phyloP scores from a whole-genome alignment of 1,140 invertebrate species.

The Asbolus verrucosus region DNA sequence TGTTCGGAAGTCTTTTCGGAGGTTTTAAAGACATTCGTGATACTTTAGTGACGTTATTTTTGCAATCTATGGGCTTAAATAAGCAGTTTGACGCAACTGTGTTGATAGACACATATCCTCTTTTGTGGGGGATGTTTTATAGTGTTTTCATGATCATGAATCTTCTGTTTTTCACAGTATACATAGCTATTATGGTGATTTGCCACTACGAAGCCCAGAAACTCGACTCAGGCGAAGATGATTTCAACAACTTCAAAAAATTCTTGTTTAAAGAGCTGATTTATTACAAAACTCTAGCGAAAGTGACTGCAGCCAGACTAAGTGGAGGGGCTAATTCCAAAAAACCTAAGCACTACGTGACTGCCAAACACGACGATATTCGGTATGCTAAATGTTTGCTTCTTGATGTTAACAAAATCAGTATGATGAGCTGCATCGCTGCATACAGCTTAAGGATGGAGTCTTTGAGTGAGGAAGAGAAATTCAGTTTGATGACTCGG shows the following conservation, averaged over 20 bases:
- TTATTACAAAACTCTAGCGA: neutral
- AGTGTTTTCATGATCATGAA: slow-evolving; percentile 48
- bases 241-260: neutral
- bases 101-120: slow-evolving; percentile 18
- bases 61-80: slow-evolving; percentile 38
- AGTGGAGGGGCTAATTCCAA: neutral
- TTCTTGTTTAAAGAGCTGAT: too few relatives aligned
- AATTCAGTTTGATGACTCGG: neutral
- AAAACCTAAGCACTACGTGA: neutral
- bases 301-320: neutral
- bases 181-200: slow-evolving; percentile 52
- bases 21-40: slow-evolving; percentile 46
- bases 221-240: slow-evolving; percentile 42
- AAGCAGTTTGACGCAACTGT: slow-evolving; percentile 37
- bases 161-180: slow-evolving; percentile 47
- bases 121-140: slow-evolving; percentile 47
- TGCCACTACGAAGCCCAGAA: slow-evolving; percentile 48
- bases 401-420: too few relatives aligned
- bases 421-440: slow-evolving; percentile 7
- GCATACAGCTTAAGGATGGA: neutral
- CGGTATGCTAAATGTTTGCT: slow-evolving; percentile 15
- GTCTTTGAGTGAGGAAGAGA: neutral
- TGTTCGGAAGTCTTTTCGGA: slow-evolving; percentile 47
- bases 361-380: slow-evolving; percentile 3
- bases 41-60: slow-evolving; percentile 43